Base-by-base conservation (phyloP, 2,888 invertebrate species). In the Drosophila pegasa region DNA sequence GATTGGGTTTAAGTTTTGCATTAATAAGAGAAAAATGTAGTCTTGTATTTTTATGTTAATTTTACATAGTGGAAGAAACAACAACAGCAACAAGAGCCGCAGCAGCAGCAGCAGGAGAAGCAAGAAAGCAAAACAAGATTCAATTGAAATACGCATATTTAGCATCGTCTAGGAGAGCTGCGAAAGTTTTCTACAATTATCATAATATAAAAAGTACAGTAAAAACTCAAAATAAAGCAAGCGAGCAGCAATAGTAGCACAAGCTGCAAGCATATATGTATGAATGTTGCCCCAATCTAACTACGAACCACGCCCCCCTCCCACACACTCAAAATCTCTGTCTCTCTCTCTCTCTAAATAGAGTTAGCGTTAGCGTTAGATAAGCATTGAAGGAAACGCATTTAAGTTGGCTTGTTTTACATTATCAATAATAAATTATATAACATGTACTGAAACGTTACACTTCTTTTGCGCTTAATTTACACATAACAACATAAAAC, bases 401-500 rank as follows among this genome's bases (percentile, higher is more conserved):
- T 87, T 83, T 85, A 87, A 81, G 86, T 87, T 83, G 88, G 88
- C 83, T 83, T 83, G 86, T 83, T 83, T 87, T 83, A 87, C 79
- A 82, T 83, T 78, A 87, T 83, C 79, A 82, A 82, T 87, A 83
- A 83, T 83, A 83, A 87, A 87, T 87, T 83, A 83, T 83, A 83
- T 85, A 87, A 87, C 86, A 87, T 82, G 86, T 86, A 83, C 85
- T 83, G 86, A 87, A 85, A 68, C 67, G 71, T 81, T 75, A 84
- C 67, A 77, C 72, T 62, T 74, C 25, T 77, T 71, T 40, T 63
- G 61, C 59, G 62, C 81, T 75, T 78, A 66, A 50, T 71, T 62
- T 48, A 63, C 81, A 84, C 69, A 75, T 70, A 78, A 78, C 87
- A 82, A 85, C 82, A 80, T 60, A 78, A 80, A 75, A 74, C 56